These are phyloP conservation scores for Archaeoteleia sp. DNA, from an alignment of 2,888 invertebrate genomes.

Conservation along the genomic window DNA sequence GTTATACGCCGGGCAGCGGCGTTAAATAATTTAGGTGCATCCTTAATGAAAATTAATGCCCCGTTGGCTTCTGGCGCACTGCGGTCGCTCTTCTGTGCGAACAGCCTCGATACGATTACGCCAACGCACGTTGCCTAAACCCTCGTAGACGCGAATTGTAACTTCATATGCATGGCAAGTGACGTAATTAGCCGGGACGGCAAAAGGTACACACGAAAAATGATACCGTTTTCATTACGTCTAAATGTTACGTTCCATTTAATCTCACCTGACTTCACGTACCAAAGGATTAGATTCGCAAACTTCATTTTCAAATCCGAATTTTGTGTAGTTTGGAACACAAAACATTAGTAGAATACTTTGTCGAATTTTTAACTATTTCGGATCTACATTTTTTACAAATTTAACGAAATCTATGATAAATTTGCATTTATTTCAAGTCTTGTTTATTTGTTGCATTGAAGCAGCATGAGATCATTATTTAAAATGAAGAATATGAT, in stretches of 20 bases:
- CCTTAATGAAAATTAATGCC: conserved; percentile 45
- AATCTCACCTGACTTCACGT: no score
- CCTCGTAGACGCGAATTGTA: conserved; percentile 15
- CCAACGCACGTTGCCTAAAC: conserved; percentile 30
- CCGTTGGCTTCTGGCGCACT: conserved; percentile 30
- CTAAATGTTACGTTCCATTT: conserved; percentile 8
- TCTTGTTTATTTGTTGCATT: no score
- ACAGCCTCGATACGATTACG: conserved; percentile 36
- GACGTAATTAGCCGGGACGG: conserved; percentile 26
- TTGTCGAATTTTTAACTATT: no score
- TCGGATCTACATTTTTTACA: no score
- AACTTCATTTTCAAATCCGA: no score
- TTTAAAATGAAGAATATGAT: no score
- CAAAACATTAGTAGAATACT: no score
- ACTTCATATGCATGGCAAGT: conserved; percentile 36
- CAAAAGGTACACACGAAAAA: conserved; percentile 23
- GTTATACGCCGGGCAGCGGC: conserved; percentile 19
- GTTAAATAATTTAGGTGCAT: conserved; percentile 38
- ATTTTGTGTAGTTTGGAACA: no score
- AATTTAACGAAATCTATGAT: no score
- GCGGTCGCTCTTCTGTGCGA: conserved; percentile 33
- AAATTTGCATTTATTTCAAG: no score
- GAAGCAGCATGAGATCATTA: no score
- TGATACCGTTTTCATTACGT: conserved; percentile 10
- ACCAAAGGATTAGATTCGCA: no score